Evolutionary conservation across 2,888 invertebrate species (phyloP).

Genomic region (Macaria liturata): DNA sequence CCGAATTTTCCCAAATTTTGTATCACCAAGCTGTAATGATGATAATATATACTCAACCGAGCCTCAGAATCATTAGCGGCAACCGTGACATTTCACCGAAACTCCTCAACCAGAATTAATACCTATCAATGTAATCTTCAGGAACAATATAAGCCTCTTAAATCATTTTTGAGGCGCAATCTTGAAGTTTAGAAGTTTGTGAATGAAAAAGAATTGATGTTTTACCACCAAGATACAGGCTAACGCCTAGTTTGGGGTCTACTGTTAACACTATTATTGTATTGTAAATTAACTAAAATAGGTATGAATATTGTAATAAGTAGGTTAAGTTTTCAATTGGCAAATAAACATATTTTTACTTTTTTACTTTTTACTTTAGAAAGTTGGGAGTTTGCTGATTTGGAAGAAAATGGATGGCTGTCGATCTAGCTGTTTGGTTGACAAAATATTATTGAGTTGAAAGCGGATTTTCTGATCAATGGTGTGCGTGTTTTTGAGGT

Average conservation of each 20-base stretch:
- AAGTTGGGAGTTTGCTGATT: conserved; percentile 41
- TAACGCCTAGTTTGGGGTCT: no score
- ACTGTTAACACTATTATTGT: no score
- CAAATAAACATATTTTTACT: no score
- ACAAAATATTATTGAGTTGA: conserved; percentile 39
- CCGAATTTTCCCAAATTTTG: no score
- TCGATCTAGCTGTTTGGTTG: conserved; percentile 45
- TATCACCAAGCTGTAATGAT: conserved; percentile 11
- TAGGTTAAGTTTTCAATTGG: no score
- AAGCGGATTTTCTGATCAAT: conserved; percentile 4
- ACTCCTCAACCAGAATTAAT: conserved; percentile 23
- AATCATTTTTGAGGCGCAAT: conserved; percentile 33
- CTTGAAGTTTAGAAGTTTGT: conserved; percentile 28
- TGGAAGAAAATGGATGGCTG: conserved; percentile 43
- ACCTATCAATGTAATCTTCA: conserved; percentile 34
- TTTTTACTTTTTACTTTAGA: no score
- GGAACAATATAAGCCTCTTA: conserved; percentile 34
- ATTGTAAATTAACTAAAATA: no score
- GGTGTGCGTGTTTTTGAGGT: no score
- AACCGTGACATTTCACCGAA: conserved; percentile 16
- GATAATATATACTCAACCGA: conserved; percentile 16
- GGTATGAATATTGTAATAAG: no score
- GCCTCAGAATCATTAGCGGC: conserved; percentile 23
- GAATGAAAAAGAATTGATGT: conserved; percentile 37
- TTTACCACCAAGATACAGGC: no score